Base-by-base conservation (phyloP, 1,140 invertebrate genomes). In the Triops cancriformis region DNA sequence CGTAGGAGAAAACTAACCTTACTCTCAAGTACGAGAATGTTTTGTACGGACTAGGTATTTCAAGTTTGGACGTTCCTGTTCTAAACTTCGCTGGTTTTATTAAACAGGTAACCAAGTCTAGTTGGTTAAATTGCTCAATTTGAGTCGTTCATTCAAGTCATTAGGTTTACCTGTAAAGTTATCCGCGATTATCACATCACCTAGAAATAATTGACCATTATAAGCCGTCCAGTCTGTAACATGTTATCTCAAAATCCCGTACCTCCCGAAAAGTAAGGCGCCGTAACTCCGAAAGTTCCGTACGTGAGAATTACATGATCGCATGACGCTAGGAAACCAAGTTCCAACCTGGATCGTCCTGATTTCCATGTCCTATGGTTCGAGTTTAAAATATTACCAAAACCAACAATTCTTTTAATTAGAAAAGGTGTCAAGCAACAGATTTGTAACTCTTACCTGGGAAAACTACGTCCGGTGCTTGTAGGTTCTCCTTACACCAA, bases 101-200 rank as follows among this genome's bases (percentile, higher is more conserved):
- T 37, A 74, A 26, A 76, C 74, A 7, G 74, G 26, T 4, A 76
- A 26, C 74, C 74, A 76, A n/a, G 10, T 27, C 74, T 28, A 76
- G 41, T 42, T 6, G 11, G 74, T 41, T 42, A 76, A 1, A 10
- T 45, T 31, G 18, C 26, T 26, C 45, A 26, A 10, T 43, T 76
- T 76, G 3, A 76, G 18, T 14, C 74, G 74, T 42, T 76, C 74
- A 26, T 76, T 76, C 28, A 76, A 42, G 37, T 76, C 74, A 11
- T 76, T 76, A 10, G 74, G 74, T 26, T 31, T 28, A 51, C 37
- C 45, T 11, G 74, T 76, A 42, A 76, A 76, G 23, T 76, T 76
- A 43, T 76, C 74, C 26, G 74, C 74, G 26, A 76, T 76, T 4
- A 76, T 76, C 41, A 76, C 74, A 11, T 76, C 74, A 76, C 37